A percentile compares a stretch with the other conserved stretches of the same genome.
These are phyloP conservation scores for Gonioctena quinquepunctata DNA, from an alignment of 1,140 invertebrate genomes.

Conservation along the genomic window DNA sequence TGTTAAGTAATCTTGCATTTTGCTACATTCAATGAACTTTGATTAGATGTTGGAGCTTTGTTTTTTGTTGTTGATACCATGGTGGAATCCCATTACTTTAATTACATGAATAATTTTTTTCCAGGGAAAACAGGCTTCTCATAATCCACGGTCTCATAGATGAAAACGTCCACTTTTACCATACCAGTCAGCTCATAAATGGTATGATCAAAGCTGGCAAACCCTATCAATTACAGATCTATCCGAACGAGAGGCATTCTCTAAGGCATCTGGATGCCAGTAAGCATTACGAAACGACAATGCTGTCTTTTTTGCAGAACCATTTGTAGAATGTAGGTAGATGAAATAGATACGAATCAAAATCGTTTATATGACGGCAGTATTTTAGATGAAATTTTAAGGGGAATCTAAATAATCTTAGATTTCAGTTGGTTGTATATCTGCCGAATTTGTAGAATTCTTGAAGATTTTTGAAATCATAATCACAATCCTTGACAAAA, in stretches of 20 bases:
- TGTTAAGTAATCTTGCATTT: too few relatives aligned
- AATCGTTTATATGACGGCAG: background rate
- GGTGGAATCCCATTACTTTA: too few relatives aligned
- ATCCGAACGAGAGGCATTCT: conserved; percentile 94
- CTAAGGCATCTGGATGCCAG: conserved; percentile 89
- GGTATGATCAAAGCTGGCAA: conserved; percentile 90
- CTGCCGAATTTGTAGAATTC: too few relatives aligned
- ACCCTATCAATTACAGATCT: conserved; percentile 87
- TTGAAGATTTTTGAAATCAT: too few relatives aligned
- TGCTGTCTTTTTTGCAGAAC: conserved; percentile 91
- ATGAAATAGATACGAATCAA: background rate
- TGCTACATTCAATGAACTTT: too few relatives aligned
- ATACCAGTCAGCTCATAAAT: conserved; percentile 90
- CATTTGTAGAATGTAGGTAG: conserved; percentile 65
- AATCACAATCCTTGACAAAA: too few relatives aligned
- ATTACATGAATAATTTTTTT: background rate
- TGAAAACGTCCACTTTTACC: conserved; percentile 99
- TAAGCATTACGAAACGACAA: conserved; percentile 93
- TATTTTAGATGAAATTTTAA: background rate
- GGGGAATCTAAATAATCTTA: too few relatives aligned
- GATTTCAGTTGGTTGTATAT: too few relatives aligned
- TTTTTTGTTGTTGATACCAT: too few relatives aligned
- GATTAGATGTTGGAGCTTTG: too few relatives aligned
- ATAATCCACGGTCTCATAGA: conserved; percentile 98
- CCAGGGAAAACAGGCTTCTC: conserved; percentile 87